Conservation (phyloP, 23 tunicate species). For the Pegea sp. region DNA sequence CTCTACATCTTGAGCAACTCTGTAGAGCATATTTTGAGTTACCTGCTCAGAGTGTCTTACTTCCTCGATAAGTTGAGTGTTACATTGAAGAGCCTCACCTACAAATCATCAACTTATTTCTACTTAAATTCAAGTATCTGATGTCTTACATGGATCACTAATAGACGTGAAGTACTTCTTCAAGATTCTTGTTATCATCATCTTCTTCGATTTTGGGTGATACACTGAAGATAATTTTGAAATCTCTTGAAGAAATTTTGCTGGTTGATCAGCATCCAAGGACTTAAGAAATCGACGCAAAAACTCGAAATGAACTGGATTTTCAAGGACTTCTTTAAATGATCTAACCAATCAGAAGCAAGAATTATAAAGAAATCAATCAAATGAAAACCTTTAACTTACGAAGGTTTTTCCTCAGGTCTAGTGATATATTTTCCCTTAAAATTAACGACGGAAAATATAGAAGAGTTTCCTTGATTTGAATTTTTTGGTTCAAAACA, state of each 20-base stretch:
- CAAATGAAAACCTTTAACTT: too few species aligned
- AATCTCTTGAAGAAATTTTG: not conserved
- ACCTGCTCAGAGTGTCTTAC: constrained; percentile 24
- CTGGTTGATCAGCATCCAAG: not conserved
- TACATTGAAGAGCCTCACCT: constrained; percentile 66
- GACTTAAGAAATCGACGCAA: constrained; percentile 50
- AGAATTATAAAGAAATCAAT: too few species aligned
- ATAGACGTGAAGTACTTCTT: constrained; percentile 44
- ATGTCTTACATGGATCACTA: constrained; percentile 47
- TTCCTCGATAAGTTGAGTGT: constrained; percentile 32
- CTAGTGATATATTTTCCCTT: too few species aligned
- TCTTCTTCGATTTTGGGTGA: not conserved
- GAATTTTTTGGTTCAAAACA: too few species aligned
- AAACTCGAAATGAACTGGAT: constrained; percentile 64
- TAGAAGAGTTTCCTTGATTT: too few species aligned
- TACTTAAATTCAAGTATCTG: not conserved
- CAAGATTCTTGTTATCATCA: constrained; percentile 36
- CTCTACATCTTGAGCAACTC: constrained; percentile 18
- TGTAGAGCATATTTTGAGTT: constrained; percentile 54
- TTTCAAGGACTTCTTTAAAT: constrained; percentile 37
- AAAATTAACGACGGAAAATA: too few species aligned
- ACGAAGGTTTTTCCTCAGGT: too few species aligned
- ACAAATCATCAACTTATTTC: not conserved
- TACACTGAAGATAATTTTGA: not conserved
- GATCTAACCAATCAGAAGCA: too few species aligned